Evolutionary conservation across 2,797 vertebrate species (phyloP), one percentile per base, ranked within the genome.

Genomic region (Rhinella marina): DNA sequence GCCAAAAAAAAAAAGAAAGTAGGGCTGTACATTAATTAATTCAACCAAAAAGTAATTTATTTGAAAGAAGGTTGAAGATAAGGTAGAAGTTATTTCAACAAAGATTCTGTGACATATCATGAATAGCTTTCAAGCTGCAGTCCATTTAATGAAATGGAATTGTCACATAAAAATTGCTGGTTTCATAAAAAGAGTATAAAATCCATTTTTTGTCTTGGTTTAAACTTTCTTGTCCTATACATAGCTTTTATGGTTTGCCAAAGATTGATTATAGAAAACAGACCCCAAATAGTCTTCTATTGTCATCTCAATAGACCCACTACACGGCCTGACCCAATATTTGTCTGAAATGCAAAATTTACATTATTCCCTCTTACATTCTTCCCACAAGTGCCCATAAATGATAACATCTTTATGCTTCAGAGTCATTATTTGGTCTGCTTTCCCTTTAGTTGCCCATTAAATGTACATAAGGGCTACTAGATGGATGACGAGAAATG

Each of bases 41-140:
- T 82, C 23, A 62, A 9, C 59, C 32, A 64, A 81, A 81, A 62
- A 10, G 19, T n/a, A 62, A 81, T 62, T n/a, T 81, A 81, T 81
- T 81, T 64, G 29, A 81, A 23, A 64, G 59, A 81, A 81, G 61
- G 61, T 41, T 61, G 10, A 41, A 41, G 57, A 61, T 61, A 76
- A 76, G 48, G 73, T 76, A 52, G 16, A 76, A 76, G 48, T 76
- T 50, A 50, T 27, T 78, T 48, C 52, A 25, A 78, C 52, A 78
- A 56, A 78, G 52, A 78, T 54, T 78, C 13, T 78, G 50, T 78
- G 76, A 78, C 76, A 78, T 78, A 78, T 77, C 72, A 48, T 76
- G 73, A 76, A 76, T 52, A 76, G 73, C 48, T 52, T 76, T 52
- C 41, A 0, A 76, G 73, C 73, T 52, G 19, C 23, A n/a, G 73